Base-by-base conservation (phyloP, 2,888 invertebrate species). In the Troides oblongomaculatus region DNA sequence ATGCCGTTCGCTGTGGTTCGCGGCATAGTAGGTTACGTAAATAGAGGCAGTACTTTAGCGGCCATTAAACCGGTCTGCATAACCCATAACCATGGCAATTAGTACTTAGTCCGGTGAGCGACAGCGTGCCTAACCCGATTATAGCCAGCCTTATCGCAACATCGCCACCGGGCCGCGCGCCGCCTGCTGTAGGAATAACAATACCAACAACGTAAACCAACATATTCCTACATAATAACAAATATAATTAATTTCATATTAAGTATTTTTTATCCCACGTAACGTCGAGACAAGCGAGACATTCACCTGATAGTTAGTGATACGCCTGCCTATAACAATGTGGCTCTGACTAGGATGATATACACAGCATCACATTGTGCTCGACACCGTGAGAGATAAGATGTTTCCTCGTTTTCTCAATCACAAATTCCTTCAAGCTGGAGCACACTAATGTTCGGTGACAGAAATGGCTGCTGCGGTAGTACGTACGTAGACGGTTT, bases 91-190 rank as follows among this genome's bases (percentile, higher is more conserved):
- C 84, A 81, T 81, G 80, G 86, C 88, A 89, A 90, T 91, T 89
- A 90, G 88, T 84, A 85, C 85, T 85, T 85, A 85, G 85, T 80
- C 82, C 81, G 74, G 82, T 89, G 88, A 91, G 85, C 86, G 89
- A 90, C 88, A 87, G 87, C 88, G 87, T 86, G 83, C 83, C 85
- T 87, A 88, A 91, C 84, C 83, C 84, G 88, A 89, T 91, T 90
- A 90, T 83, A 81, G 79, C 81, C 80, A 81, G 84, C 82, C 84
- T 84, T 88, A 88, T 88, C 88, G 82, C 81, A 78, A 85, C 81
- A 89, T 84, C 84, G 78, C 82, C 77, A 77, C 75, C 78, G 73
- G 73, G 57, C 74, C 66, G 64, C 66, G 61, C 60, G 75, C 77
- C 76, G 79, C 79, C 73, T 74, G 74, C 46, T 46, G 14, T 14